Conservation (phyloP, 2,888 invertebrate species). For the Mallateleia sp. region DNA sequence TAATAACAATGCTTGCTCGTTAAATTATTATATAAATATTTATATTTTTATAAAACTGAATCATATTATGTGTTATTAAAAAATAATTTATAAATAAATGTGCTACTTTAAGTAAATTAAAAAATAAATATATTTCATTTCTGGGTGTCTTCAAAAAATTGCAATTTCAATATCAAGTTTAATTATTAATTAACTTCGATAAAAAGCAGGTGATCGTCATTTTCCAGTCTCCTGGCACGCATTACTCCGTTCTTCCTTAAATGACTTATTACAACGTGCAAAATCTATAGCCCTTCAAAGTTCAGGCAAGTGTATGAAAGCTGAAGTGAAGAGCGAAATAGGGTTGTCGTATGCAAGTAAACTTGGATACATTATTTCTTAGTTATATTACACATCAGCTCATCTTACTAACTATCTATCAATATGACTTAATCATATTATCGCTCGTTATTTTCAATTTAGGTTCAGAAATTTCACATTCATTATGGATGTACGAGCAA, state of each 20-base stretch:
- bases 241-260: slow-evolving; percentile 61
- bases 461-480: slow-evolving; percentile 84
- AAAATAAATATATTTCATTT: no score
- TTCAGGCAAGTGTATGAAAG: slow-evolving; percentile 88
- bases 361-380: slow-evolving; percentile 83
- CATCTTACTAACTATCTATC: slow-evolving; percentile 77
- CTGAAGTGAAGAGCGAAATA: slow-evolving; percentile 87
- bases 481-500: slow-evolving; percentile 49
- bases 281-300: slow-evolving; percentile 84
- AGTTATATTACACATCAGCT: slow-evolving; percentile 79
- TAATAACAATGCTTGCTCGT: no score
- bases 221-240: slow-evolving; percentile 1
- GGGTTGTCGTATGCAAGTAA: slow-evolving; percentile 89
- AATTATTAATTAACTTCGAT: neutral
- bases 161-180: neutral
- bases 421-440: slow-evolving; percentile 86
- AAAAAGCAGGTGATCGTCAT: neutral
- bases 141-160: no score
- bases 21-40: no score
- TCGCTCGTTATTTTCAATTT: slow-evolving; percentile 87
- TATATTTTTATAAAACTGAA: no score
- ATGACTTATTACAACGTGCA: slow-evolving; percentile 73
- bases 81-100: no score
- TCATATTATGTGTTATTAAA: no score
- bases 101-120: no score